A percentile compares a stretch with the other conserved stretches of the same genome.
Evolutionary conservation across 2,113 vertebrate genomes (phyloP).

Genomic region (Pelobates fuscus): DNA sequence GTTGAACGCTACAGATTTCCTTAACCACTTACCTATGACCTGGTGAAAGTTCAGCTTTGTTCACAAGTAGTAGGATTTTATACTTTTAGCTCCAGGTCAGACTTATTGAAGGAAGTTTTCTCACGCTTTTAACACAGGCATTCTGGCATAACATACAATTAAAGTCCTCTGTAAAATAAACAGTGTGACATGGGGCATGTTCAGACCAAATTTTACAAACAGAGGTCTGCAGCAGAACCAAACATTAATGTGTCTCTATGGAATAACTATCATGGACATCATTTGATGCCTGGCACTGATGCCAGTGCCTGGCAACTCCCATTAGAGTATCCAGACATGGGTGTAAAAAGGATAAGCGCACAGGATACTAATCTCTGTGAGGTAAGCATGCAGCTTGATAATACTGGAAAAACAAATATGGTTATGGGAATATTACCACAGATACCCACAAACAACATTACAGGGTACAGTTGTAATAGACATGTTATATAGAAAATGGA

Average conservation of each 20-base stretch:
- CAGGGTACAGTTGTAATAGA: too few species aligned
- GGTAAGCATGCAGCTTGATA: too few species aligned
- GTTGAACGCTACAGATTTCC: not conserved
- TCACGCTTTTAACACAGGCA: slow-evolving; percentile 14
- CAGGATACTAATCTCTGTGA: too few species aligned
- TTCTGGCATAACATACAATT: slow-evolving; percentile 18
- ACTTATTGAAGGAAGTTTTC: slow-evolving; percentile 16
- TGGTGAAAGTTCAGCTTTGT: slow-evolving; percentile 31
- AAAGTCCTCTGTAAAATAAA: slow-evolving; percentile 17
- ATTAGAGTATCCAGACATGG: not conserved
- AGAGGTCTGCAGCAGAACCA: slow-evolving; percentile 12
- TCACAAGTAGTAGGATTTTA: not conserved
- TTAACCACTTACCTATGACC: not conserved
- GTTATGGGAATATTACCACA: too few species aligned
- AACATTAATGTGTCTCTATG: not conserved
- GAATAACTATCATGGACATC: not conserved
- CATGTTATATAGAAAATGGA: too few species aligned
- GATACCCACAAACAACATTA: too few species aligned
- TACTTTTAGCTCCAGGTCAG: slow-evolving; percentile 10
- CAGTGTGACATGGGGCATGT: not conserved
- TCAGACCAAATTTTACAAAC: not conserved
- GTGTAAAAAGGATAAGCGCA: too few species aligned
- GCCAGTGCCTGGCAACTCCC: not conserved
- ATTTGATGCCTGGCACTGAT: not conserved
- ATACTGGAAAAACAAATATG: too few species aligned